Evolutionary conservation across 1,140 invertebrate genomes (phyloP), one percentile per base, ranked within the genome.

Genomic region (Teleogryllus occipitalis): DNA sequence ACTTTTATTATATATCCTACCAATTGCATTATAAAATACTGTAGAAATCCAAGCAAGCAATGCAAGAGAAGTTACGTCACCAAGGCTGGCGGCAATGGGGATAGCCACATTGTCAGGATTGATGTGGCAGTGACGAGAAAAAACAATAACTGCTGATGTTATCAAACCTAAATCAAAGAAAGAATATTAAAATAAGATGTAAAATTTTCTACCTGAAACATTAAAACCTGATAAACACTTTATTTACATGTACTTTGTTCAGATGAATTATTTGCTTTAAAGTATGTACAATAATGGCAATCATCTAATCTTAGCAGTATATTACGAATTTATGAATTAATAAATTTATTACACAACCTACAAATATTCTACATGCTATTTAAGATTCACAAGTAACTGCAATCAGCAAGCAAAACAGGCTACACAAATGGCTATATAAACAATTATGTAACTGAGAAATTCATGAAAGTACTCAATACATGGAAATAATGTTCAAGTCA

Each of bases 71-170:
- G 93, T 96, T 65, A 98, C 89, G 87, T 98, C 97, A 39, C 97
- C 97, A 39, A 99, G 88, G 84, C 96, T 97, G 8, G 97, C 97
- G 65, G 97, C 97, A 82, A 99, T 97, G 12, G 97, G 97, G 74
- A 97, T 98, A 12, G 97, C 97, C 76, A 99, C 92, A 86, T 99
- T 99, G 85, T 99, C 97, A 27, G 97, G 97, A 88, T 98, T 98
- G 79, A 98, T 94, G 82, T 93, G 90, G 83, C 93, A 91, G 80
- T 91, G 90, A 82, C 91, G 89, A 8, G 95, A 95, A 54, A 93
- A 84, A 7, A 96, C 85, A 82, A 96, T 92, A 3, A 96, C 93
- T 49, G 89, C 90, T 46, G 96, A 92, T 91, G 97, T 96, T 72
- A 97, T 89, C 72, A 93, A 86, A 82, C 95, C 90, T 90, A 84